Conservation (phyloP, 2,888 invertebrate genomes). For the Agrochola lota region DNA sequence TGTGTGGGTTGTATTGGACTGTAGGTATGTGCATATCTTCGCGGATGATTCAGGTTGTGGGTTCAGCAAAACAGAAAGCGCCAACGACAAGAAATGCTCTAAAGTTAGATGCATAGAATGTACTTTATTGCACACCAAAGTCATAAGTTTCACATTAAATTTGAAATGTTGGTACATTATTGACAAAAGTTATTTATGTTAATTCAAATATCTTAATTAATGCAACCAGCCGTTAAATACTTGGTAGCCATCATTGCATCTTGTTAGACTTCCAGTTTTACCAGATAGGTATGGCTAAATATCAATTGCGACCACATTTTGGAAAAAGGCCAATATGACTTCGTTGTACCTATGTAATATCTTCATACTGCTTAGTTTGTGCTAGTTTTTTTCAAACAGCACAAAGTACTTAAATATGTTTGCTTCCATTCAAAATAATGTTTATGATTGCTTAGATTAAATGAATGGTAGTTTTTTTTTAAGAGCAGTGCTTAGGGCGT, state of each 20-base stretch:
- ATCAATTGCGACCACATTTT: conserved; percentile 5
- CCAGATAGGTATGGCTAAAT: neutral
- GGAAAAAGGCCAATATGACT: neutral
- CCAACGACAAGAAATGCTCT: neutral
- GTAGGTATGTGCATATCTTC: conserved; percentile 1
- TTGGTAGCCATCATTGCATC: neutral
- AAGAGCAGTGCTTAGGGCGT: conserved; percentile 67
- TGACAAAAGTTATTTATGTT: no score
- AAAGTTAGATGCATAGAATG: neutral
- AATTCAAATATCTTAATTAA: neutral
- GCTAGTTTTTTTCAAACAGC: neutral
- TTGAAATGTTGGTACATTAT: neutral
- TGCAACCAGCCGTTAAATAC: neutral
- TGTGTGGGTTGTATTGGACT: conserved; percentile 12
- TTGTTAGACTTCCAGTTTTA: neutral
- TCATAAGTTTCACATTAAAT: neutral
- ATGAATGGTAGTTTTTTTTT: conserved; percentile 42
- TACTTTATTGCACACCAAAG: neutral
- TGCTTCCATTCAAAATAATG: neutral
- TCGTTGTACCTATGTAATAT: neutral
- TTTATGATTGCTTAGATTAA: conserved; percentile 9
- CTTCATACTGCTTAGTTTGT: neutral
- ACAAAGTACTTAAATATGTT: neutral
- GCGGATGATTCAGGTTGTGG: conserved; percentile 22
- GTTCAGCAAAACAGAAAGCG: neutral